Evolutionary conservation across 2,888 invertebrate species (phyloP).

Genomic region (Lasioglossum figueresi): DNA sequence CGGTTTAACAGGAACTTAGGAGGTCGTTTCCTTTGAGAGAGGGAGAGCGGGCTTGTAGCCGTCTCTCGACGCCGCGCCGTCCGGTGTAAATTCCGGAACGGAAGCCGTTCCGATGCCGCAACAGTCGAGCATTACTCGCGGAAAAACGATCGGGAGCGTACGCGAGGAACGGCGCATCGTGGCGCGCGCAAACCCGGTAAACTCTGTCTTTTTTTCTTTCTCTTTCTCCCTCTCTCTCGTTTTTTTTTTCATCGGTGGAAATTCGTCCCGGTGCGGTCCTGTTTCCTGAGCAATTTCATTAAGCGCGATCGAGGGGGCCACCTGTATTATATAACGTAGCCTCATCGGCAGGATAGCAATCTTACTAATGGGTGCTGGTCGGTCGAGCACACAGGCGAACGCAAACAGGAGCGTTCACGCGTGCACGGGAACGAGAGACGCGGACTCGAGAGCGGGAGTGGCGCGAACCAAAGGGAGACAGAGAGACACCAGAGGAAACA

Average conservation of each 20-base stretch:
- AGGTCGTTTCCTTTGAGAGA: slow-evolving; percentile 41
- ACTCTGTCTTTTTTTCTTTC: neutral
- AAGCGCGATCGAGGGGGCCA: slow-evolving; percentile 73
- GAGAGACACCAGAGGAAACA: neutral
- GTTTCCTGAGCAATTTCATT: slow-evolving; percentile 80
- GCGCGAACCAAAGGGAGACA: neutral
- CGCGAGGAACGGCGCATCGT: neutral
- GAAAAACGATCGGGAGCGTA: neutral
- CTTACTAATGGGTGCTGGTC: slow-evolving; percentile 76
- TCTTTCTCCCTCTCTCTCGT: neutral
- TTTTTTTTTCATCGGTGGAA: slow-evolving; percentile 25
- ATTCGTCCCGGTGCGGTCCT: slow-evolving; percentile 54
- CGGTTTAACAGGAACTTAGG: slow-evolving; percentile 58
- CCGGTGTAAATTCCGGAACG: slow-evolving; percentile 29
- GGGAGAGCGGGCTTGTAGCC: slow-evolving; percentile 4
- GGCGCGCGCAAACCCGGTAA: neutral
- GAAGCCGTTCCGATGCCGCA: slow-evolving; percentile 7
- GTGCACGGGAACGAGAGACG: slow-evolving; percentile 36
- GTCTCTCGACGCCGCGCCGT: neutral
- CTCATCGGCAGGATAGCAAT: slow-evolving; percentile 76
- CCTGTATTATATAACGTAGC: slow-evolving; percentile 75
- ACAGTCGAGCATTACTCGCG: neutral
- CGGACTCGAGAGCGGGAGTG: slow-evolving; percentile 24
- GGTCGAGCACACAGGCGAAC: slow-evolving; percentile 42
- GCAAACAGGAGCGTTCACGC: slow-evolving; percentile 34